Evolutionary conservation across 2,888 invertebrate species (phyloP).

Genomic region (Protonemura montana): DNA sequence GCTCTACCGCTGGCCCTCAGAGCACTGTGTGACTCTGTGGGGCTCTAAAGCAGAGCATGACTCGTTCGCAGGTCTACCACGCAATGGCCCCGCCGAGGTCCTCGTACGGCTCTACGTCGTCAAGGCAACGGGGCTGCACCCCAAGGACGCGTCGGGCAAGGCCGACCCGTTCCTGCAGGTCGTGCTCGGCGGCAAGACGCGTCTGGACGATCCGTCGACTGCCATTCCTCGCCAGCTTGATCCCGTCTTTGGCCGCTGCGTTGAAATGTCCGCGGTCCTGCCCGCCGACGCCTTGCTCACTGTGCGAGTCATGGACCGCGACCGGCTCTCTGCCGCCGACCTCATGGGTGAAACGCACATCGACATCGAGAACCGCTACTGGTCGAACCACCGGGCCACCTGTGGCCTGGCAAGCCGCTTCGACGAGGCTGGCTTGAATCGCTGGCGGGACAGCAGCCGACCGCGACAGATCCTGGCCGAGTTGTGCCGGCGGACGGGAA

Average conservation of each 20-base stretch:
- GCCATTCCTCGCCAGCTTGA: conserved; percentile 77
- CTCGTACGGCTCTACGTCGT: conserved; percentile 80
- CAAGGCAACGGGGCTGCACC: conserved; percentile 73
- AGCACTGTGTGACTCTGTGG: conserved; percentile 56
- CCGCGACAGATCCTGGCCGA: conserved; percentile 77
- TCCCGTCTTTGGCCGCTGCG: conserved; percentile 85
- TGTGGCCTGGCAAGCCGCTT: conserved; percentile 80
- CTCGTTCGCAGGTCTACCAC: conserved; percentile 67
- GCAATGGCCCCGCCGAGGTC: conserved; percentile 66
- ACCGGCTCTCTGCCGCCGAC: conserved; percentile 73
- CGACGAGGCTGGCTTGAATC: conserved; percentile 72
- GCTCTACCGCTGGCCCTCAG: conserved; percentile 74
- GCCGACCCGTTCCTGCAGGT: conserved; percentile 82
- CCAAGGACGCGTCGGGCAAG: conserved; percentile 73
- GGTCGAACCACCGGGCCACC: conserved; percentile 77
- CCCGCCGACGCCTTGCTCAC: conserved; percentile 78
- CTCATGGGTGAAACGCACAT: conserved; percentile 85
- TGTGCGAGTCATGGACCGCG: conserved; percentile 79
- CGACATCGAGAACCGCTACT: conserved; percentile 87
- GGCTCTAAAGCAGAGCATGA: background rate
- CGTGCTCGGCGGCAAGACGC: conserved; percentile 69
- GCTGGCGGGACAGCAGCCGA: conserved; percentile 78
- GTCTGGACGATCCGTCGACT: conserved; percentile 72
- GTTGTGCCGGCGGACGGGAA: conserved; percentile 72
- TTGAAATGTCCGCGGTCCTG: conserved; percentile 75